Evolutionary conservation across 1,140 invertebrate genomes (phyloP), one percentile per base, ranked within the genome.

Genomic region (Metaphire vulgaris): DNA sequence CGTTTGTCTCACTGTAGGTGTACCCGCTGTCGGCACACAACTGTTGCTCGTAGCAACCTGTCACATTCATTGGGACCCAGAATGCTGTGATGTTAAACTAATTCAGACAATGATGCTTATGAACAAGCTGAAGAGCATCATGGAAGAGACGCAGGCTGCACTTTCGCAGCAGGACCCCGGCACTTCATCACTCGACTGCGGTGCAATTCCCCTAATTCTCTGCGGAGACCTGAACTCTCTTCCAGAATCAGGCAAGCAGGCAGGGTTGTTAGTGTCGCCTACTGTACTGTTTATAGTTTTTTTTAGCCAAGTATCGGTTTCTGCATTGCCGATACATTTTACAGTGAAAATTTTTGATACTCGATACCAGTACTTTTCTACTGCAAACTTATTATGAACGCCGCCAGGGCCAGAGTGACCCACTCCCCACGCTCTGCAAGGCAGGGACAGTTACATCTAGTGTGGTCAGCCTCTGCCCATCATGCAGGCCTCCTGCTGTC

Each of bases 51-150:
- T 99, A 32, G 97, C 96, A 83, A 99, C 96, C 1, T 96, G 96
- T 56, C 98, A 99, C 87, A 97, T 99, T 77, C 97, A 99, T 87
- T 99, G 97, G 98, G 97, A 99, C 89, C 98, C 98, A 0, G 97
- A 99, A 88, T 99, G 93, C 85, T 98, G 96, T 83, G 98, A 99
- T 87, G 98, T 99, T n/a, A 99, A 99, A 88, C 89, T 99, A 0
- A 98, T 99, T 78, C 98, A 99, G 87, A 98, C 94, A 21, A 98
- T 99, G 94, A 99, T 99, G 96, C 87, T 99, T 77, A 93, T 95
- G 87, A 93, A 96, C 85, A 97, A 99, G 87, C 81, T 91, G 15
- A 84, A 87, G 76, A 82, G 84, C 67, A 80, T 87, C 56, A 81
- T 85, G 30, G 78, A 69, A 56, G 80, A 78, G 68, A 80, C 83